These are phyloP conservation scores for Mamestra brassicae DNA, from an alignment of 2,888 invertebrate genomes.

Conservation along the genomic window DNA sequence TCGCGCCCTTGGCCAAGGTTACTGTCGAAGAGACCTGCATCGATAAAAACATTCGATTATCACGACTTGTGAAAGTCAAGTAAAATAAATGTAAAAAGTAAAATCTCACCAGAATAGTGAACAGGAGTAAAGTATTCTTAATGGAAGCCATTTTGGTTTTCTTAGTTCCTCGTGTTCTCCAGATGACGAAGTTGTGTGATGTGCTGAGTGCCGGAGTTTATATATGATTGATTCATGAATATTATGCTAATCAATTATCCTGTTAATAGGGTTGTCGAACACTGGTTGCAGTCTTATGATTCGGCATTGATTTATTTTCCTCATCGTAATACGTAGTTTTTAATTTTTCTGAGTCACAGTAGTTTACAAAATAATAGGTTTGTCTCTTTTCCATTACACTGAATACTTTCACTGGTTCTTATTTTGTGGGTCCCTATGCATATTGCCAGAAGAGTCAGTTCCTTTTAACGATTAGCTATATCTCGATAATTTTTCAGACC, in stretches of 20 bases:
- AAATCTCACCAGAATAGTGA: conserved; percentile 67
- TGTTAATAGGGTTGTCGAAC: conserved; percentile 50
- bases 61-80: not conserved
- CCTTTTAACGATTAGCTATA: too few species aligned
- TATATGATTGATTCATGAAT: conserved; percentile 56
- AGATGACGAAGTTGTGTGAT: conserved; percentile 53
- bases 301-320: not conserved
- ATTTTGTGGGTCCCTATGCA: too few species aligned
- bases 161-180: conserved; percentile 45
- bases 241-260: conserved; percentile 58
- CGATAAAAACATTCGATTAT: not conserved
- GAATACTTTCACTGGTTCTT: too few species aligned
- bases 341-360: too few species aligned
- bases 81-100: not conserved
- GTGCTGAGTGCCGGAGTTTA: conserved; percentile 37
- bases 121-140: conserved; percentile 53
- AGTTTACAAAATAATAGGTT: too few species aligned
- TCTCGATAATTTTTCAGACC: too few species aligned
- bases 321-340: too few species aligned
- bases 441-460: too few species aligned
- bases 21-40: conserved; percentile 40
- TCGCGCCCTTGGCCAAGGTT: conserved; percentile 48
- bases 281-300: not conserved
- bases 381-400: too few species aligned
- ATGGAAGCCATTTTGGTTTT: conserved; percentile 42